Evolutionary conservation across 2,888 invertebrate species (phyloP), one percentile per base, ranked within the genome.

Genomic region (Myathropa florea): DNA sequence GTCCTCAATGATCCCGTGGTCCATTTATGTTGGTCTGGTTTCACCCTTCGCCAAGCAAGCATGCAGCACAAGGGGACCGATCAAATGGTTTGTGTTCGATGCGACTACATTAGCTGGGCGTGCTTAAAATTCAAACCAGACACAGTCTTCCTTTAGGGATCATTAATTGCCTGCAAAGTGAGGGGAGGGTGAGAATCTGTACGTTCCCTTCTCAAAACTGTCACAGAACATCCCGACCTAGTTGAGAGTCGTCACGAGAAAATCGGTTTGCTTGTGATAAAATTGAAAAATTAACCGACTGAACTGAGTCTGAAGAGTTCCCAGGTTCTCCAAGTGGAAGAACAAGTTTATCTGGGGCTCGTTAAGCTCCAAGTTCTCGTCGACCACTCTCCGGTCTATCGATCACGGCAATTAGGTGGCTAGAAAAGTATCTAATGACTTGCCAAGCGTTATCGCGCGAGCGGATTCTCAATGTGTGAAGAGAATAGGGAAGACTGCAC

Each of bases 381-480:
- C 24, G 57, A 23, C 14, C 4, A 24, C 57, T 24, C 57, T 24
- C 57, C 10, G 23, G 4, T 57, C 57, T 24, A 57, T 57, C 33
- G 59, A 67, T 39, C 59, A 60, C 65, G 39, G 57, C 39, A 64
- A 14, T 23, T 46, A 23, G 60, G 79, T 30, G 60, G 12, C 46
- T 70, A 71, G 55, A 67, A 24, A 30, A 61, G 55, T 78, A 10
- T 67, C 68, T 72, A 83, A 83, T 83, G 57, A 73, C 57, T 63
- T 46, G 1, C n/a, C 46, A n/a, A 46, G 46, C 46, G 46, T 46
- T 46, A 46, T 46, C 46, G 46, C 46, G 46, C 46, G 46, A 46
- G 18, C 18, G 46, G 18, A 33, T 33, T 33, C 53, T 9, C 18
- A 65, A 67, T 10, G 46, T 60, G 63, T 57, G 18, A 60, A 71